phyloP scores from a whole-genome alignment of 2,797 vertebrate genomes.

The Eulemur albifrons region DNA sequence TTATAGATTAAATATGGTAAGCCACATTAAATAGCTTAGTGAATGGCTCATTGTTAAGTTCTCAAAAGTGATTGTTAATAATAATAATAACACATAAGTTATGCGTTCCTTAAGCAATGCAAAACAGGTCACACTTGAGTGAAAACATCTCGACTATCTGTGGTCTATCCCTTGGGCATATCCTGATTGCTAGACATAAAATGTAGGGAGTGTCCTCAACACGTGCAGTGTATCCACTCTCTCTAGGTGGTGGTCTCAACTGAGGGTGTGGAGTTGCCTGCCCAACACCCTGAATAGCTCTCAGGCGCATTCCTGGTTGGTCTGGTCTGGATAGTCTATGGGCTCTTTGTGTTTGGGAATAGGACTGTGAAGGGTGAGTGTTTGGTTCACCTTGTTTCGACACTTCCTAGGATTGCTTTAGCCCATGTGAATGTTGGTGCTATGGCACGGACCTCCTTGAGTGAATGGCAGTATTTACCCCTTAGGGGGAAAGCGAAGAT shows the following conservation, averaged over 20 bases:
- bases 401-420: not conserved
- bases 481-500: not conserved
- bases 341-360: not conserved
- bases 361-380: not conserved
- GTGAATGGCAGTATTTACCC: no score
- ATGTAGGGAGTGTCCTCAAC: rapidly evolving
- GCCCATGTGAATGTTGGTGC: not conserved
- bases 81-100: not conserved
- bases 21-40: not conserved
- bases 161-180: not conserved
- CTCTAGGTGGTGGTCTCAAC: not conserved
- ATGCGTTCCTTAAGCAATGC: not conserved
- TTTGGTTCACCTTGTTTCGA: not conserved
- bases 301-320: no score
- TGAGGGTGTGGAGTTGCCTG: no score
- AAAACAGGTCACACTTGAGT: not conserved
- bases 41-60: not conserved
- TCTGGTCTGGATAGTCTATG: not conserved
- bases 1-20: not conserved
- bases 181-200: not conserved
- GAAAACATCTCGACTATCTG: not conserved
- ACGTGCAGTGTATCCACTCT: rapidly evolving
- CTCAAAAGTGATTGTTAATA: not conserved
- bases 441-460: not conserved
- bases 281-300: not conserved